Base-by-base conservation (phyloP, 2,888 invertebrate species). In the Agrochola lychnidis region DNA sequence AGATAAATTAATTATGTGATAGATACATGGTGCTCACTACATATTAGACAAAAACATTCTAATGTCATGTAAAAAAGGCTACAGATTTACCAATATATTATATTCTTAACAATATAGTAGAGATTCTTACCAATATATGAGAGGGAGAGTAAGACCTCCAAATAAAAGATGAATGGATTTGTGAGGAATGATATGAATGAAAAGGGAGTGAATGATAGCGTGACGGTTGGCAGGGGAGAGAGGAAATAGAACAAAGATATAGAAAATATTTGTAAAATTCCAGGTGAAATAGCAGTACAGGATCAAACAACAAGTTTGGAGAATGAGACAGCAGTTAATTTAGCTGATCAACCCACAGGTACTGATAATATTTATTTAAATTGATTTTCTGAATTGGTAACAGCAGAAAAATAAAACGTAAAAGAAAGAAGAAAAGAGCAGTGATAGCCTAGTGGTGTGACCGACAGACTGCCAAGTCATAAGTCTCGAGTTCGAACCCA, bases 341-440 rank as follows among this genome's bases (percentile, higher is more conserved):
- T 78, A 10, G 70, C 72, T 57, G 78, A 79, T 48, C 79, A 84
- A 72, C 51, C 40, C 22, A 88, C 84, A 69, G 85, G 89, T 89
- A 81, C 12, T 19, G 19, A 66, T n/a, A 63, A n/a, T 45, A 45
- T 16, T 5, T 48, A 48, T 48, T 30, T 22, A 16, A 19, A n/a
- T 40, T 40, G 12, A 22, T 62, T 62, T 12, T 36, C 36, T 30
- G 30, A 30, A 30, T 30, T 30, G 2, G 30, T 30, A 30, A 30
- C 30, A 30, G 36, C 36, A 2, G 36, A 36, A 36, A 36, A 36
- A 36, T 4, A 4, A 36, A 36, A 4, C 36, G 36, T 36, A 4
- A 36, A 36, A 36, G 4, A 36, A 36, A 36, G 36, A 36, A 36
- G 36, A 36, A 36, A 3, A 36, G 36, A 36, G 36, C 30, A 30